phyloP scores from a whole-genome alignment of 92 coral and sea anemone species.

The Plumapathes pennacea region DNA sequence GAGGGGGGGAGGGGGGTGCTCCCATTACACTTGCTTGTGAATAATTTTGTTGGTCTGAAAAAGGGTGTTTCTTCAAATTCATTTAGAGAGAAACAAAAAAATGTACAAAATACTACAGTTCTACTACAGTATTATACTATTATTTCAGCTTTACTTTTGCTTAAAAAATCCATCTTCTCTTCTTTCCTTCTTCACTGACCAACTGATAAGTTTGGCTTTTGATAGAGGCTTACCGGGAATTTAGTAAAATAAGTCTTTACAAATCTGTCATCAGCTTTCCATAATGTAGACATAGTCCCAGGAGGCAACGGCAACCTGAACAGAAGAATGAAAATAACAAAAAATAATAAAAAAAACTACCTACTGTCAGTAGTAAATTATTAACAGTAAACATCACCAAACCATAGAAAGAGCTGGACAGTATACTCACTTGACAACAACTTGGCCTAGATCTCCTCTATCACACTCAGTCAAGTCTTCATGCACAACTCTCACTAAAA shows the following conservation, averaged over 20 bases:
- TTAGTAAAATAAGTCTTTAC: conserved; percentile 75
- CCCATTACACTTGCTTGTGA: too few species aligned
- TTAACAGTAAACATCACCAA: background rate
- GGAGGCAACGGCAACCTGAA: conserved; percentile 96
- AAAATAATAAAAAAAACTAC: background rate
- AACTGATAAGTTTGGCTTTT: background rate
- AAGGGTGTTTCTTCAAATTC: too few species aligned
- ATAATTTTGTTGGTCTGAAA: too few species aligned
- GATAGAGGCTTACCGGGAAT: conserved; percentile 69
- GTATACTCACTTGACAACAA: conserved; percentile 78
- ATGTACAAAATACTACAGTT: too few species aligned
- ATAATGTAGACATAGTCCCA: conserved; percentile 87
- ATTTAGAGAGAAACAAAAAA: too few species aligned
- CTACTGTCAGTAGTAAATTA: background rate
- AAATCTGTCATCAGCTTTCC: conserved; percentile 91
- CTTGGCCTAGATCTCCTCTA: conserved; percentile 87
- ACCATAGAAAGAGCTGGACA: background rate
- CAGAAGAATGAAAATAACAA: background rate
- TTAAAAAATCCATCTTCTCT: too few species aligned
- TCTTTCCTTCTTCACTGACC: background rate
- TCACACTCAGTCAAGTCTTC: conserved; percentile 75
- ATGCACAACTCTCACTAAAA: conserved; percentile 65
- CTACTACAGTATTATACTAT: too few species aligned
- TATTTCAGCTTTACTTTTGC: too few species aligned
- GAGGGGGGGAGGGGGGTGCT: too few species aligned